Base-by-base conservation (phyloP, 2,797 vertebrate species). In the Notolepis coatsorum region DNA sequence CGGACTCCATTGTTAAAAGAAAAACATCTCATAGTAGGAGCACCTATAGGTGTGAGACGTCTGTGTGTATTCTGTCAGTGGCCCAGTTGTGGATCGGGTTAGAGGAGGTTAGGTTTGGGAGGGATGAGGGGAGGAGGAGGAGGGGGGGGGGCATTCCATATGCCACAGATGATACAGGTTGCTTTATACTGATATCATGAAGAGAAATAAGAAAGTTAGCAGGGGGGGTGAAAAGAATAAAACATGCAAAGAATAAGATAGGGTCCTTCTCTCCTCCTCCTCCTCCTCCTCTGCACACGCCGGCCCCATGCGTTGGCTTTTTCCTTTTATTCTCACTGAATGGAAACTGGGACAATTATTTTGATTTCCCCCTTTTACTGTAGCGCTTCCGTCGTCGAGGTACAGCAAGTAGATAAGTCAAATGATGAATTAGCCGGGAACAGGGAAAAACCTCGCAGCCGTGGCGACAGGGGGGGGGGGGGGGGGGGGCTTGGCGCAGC, bases 241-340 rank as follows among this genome's bases (percentile, higher is more conserved):
- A 12, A 82, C 88, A 87, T 89, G 89, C 85, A 88, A 87, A 84
- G 41, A 86, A 77, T 86, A 77, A 77, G 77, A 87, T 82, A 82
- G 31, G 12, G 77, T 85, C 87, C 87, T 87, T 81, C 84, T 85
- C 85, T 88, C 85, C n/a, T n/a, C n/a, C n/a, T n/a, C n/a, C n/a
- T n/a, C n/a, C n/a, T n/a, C n/a, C n/a, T n/a, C n/a, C 86, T 86
- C 88, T 77, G 63, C 58, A 38, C 61, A 4, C 35, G 15, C 35
- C 12, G 28, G 35, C 54, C 31, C 45, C 59, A 67, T 74, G 82
- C 86, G 10, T 79, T 77, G 1, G 77, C 80, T 1, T 72, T 88
- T 87, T 70, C 65, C 82, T 69, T 30, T 55, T 68, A 7, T 30
- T 8, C 63, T 80, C 82, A 80, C 74, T 77, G 73, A 80, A 75